Conservation (phyloP, 1,140 invertebrate species). For the Babylonia areolata region DNA sequence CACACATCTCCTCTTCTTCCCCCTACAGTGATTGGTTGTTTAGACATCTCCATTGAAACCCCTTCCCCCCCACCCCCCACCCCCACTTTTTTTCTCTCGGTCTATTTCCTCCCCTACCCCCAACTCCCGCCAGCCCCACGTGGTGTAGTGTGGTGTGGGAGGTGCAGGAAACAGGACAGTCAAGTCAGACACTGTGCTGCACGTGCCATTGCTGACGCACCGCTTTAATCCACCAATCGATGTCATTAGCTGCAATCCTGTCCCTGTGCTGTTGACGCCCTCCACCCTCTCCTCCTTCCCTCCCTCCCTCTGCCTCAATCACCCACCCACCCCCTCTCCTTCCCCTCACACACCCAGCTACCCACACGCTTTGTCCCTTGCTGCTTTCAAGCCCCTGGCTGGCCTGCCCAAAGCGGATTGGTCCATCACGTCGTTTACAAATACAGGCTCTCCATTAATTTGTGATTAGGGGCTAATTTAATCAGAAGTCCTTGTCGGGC, state of each 20-base stretch:
- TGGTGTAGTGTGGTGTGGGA: neutral
- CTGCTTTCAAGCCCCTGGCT: conserved; percentile 9
- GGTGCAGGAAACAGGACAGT: neutral
- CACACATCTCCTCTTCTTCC: too few relatives aligned
- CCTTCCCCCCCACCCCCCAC: neutral
- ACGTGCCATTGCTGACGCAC: conserved; percentile 40
- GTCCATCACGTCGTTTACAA: conserved; percentile 40
- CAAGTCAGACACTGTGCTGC: neutral
- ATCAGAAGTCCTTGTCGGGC: conserved; percentile 44
- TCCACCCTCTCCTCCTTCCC: neutral
- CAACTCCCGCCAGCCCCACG: neutral
- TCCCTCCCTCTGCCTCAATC: neutral
- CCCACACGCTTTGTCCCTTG: too few relatives aligned
- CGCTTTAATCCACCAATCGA: conserved; percentile 42
- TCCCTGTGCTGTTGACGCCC: conserved; percentile 20
- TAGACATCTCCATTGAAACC: neutral
- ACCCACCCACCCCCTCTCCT: neutral
- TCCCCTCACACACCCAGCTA: neutral
- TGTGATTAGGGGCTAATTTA: conserved; percentile 57
- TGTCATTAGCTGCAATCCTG: conserved; percentile 41
- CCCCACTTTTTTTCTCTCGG: neutral
- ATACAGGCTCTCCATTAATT: conserved; percentile 56
- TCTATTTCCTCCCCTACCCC: neutral
- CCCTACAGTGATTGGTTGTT: neutral
- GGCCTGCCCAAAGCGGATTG: conserved; percentile 39